A percentile compares a stretch with the other conserved stretches of the same genome.
Conservation (phyloP, 30 jellyfish, hydroid and myxozoan species). For the Aurelia sp. region DNA sequence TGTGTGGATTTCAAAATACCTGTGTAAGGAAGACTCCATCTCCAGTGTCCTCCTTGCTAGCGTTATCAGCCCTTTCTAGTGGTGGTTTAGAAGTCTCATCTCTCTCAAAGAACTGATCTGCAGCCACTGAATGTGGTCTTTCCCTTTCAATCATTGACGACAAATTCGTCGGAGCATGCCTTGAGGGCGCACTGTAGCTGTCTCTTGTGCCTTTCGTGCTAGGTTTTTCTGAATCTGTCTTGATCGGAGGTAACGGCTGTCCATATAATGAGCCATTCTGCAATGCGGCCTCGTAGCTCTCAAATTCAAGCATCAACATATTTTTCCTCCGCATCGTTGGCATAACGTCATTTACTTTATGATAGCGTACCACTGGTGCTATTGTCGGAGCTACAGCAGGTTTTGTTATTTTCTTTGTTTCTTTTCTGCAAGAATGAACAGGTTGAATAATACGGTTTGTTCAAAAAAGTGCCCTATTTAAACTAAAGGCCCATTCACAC, state of each 20-base stretch:
- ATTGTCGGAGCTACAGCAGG: constrained; percentile 64
- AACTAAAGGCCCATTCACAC: too few species aligned
- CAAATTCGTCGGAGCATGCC: not conserved
- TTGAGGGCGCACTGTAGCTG: constrained; percentile 38
- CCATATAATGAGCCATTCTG: constrained; percentile 28
- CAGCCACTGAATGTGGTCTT: constrained; percentile 48
- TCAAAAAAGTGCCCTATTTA: too few species aligned
- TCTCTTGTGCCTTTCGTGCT: not conserved
- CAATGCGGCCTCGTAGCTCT: constrained; percentile 61
- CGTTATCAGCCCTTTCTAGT: not conserved
- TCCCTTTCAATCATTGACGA: not conserved
- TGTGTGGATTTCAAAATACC: constrained; percentile 9
- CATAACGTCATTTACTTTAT: constrained; percentile 49
- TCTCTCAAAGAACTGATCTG: constrained; percentile 11
- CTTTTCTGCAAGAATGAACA: constrained; percentile 14
- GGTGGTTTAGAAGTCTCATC: not conserved
- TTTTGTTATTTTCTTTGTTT: constrained; percentile 32
- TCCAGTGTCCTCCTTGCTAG: not conserved
- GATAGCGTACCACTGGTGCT: constrained; percentile 47
- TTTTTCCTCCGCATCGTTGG: constrained; percentile 71
- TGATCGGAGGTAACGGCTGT: constrained; percentile 45
- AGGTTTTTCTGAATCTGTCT: not conserved
- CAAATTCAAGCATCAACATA: constrained; percentile 72
- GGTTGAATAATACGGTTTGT: not conserved
- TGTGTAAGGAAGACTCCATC: constrained; percentile 69